phyloP scores from a whole-genome alignment of 2,797 vertebrate species.

The Hydrophis major region DNA sequence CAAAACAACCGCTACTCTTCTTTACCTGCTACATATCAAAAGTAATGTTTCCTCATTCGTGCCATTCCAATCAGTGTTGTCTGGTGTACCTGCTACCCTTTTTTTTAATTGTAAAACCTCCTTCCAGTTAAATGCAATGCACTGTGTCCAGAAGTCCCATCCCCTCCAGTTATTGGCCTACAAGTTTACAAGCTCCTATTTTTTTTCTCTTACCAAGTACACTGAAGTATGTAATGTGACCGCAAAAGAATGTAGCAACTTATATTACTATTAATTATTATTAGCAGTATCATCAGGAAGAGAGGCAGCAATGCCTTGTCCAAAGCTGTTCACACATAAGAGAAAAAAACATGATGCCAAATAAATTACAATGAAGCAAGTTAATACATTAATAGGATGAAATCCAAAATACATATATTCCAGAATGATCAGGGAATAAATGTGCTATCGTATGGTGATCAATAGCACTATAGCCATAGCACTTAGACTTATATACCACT shows the following conservation, averaged over 20 bases:
- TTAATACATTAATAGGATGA: not conserved
- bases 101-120: not conserved
- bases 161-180: not conserved
- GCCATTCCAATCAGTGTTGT: no score
- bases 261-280: not conserved
- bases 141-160: not conserved
- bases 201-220: not conserved
- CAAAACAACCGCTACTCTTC: no score
- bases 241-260: not conserved
- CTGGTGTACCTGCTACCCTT: no score
- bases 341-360: not conserved
- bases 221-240: not conserved
- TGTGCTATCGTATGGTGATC: not conserved
- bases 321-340: not conserved
- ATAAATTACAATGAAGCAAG: not conserved
- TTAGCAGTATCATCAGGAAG: no score
- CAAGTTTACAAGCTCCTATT: not conserved
- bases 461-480: no score
- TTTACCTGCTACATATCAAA: no score
- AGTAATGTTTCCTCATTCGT: no score
- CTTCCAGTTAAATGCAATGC: not conserved
- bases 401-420: not conserved
- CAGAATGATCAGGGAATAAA: not conserved
- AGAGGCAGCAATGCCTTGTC: no score
- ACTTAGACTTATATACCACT: no score